Percentiles rank a stretch among this genome's conserved stretches.
Evolutionary conservation across 1,140 invertebrate genomes (phyloP).

Genomic region (Drosophila persimilis): DNA sequence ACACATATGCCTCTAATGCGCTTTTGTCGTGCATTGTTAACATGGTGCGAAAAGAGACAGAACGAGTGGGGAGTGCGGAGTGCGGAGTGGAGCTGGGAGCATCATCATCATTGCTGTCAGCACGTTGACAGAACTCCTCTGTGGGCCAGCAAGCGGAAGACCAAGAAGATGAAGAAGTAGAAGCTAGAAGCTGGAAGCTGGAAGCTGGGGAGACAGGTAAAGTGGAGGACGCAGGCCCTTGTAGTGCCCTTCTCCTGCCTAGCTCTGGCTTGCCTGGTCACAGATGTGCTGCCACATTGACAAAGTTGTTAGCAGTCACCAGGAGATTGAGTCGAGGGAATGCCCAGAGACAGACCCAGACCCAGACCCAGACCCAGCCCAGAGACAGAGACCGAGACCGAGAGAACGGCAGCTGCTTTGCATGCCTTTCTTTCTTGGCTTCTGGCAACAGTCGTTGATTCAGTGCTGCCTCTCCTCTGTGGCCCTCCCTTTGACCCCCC

Average conservation of each 20-base stretch:
- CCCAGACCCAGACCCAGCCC: too few species aligned
- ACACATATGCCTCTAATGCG: constrained; percentile 64
- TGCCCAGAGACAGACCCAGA: too few species aligned
- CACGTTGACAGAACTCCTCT: constrained; percentile 57
- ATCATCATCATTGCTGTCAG: constrained; percentile 68
- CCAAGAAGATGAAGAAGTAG: neutral
- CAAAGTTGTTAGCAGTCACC: constrained; percentile 63
- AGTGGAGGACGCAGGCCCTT: constrained; percentile 16
- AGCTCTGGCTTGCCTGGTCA: constrained; percentile 37
- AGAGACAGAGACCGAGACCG: neutral
- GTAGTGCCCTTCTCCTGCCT: neutral
- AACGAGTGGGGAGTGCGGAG: neutral
- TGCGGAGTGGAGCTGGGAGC: neutral
- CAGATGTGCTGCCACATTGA: constrained; percentile 62
- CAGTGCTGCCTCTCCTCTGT: too few species aligned
- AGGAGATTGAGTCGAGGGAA: constrained; percentile 45
- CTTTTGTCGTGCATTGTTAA: constrained; percentile 77
- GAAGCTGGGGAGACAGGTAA: constrained; percentile 28
- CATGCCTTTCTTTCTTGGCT: too few species aligned
- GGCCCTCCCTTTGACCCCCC: too few species aligned
- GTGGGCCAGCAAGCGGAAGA: too few species aligned
- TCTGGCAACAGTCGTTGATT: too few species aligned
- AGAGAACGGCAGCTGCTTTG: too few species aligned
- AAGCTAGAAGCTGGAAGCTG: too few species aligned
- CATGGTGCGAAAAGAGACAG: constrained; percentile 29